These are phyloP conservation scores for Salpingus planirostris DNA, from an alignment of 2,888 invertebrate genomes.

Conservation along the genomic window DNA sequence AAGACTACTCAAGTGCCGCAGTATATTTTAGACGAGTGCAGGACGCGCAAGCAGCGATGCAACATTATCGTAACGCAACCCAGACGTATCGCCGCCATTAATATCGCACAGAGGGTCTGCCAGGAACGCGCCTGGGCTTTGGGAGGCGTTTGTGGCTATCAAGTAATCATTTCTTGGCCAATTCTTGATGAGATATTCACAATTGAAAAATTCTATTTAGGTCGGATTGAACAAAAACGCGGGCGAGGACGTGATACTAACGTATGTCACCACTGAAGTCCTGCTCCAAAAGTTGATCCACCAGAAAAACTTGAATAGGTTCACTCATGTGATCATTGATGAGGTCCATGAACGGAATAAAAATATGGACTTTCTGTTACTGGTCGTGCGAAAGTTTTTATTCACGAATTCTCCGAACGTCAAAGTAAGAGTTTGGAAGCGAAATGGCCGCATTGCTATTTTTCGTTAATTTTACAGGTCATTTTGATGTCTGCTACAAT, in stretches of 20 bases:
- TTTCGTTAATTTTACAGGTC: constrained; percentile 44
- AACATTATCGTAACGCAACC: constrained; percentile 93
- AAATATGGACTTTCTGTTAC: constrained; percentile 82
- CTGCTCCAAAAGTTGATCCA: constrained; percentile 68
- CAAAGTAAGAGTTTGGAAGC: constrained; percentile 40
- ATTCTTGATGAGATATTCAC: not conserved
- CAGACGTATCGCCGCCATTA: constrained; percentile 84
- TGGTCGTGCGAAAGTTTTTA: constrained; percentile 72
- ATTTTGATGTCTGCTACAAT: constrained; percentile 95
- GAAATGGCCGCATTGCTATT: constrained; percentile 2
- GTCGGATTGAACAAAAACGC: constrained; percentile 59
- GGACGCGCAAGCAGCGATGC: constrained; percentile 54
- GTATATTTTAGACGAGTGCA: constrained; percentile 77
- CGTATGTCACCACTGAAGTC: constrained; percentile 85
- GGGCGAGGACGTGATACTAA: constrained; percentile 61
- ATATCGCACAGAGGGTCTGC: constrained; percentile 77
- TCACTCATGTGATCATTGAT: constrained; percentile 84
- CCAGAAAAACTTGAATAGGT: constrained; percentile 62
- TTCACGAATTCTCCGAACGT: constrained; percentile 55
- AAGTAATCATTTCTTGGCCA: too few species aligned
- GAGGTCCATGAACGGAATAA: constrained; percentile 91
- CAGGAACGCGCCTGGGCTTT: constrained; percentile 74
- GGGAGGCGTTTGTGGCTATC: constrained; percentile 80
- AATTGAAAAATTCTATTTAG: constrained; percentile 35
- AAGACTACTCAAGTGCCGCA: constrained; percentile 91